phyloP scores from a whole-genome alignment of 2,797 vertebrate genomes.

The Rhabdophis nuchalis region DNA sequence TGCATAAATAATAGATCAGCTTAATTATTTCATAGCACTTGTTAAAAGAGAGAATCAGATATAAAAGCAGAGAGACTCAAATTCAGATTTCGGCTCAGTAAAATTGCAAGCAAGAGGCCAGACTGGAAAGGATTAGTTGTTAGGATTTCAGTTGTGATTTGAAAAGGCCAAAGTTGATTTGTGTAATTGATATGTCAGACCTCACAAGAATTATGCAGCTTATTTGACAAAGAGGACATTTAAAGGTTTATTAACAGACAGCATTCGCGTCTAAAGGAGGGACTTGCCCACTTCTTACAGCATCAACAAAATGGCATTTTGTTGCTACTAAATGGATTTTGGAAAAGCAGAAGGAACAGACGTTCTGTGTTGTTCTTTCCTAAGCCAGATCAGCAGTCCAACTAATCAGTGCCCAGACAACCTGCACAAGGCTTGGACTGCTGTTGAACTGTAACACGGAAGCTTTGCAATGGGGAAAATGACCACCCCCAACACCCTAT shows the following conservation, averaged over 20 bases:
- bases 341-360: neutral
- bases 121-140: neutral
- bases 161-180: neutral
- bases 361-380: neutral
- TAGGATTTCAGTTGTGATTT: neutral
- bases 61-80: neutral
- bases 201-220: fast-evolving
- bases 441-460: neutral
- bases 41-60: neutral
- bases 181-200: neutral
- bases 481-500: neutral
- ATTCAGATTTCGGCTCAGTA: neutral
- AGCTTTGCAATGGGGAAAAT: neutral
- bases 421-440: neutral
- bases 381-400: neutral
- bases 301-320: fast-evolving
- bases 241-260: neutral
- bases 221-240: neutral
- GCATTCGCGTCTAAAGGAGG: fast-evolving
- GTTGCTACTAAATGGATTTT: neutral
- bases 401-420: neutral
- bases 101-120: neutral
- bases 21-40: neutral
- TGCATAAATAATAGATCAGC: neutral
- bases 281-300: neutral